A percentile compares a stretch with the other conserved stretches of the same genome.
These are phyloP conservation scores for Athene cunicularia DNA, from an alignment of 2,113 vertebrate species.

Conservation along the genomic window DNA sequence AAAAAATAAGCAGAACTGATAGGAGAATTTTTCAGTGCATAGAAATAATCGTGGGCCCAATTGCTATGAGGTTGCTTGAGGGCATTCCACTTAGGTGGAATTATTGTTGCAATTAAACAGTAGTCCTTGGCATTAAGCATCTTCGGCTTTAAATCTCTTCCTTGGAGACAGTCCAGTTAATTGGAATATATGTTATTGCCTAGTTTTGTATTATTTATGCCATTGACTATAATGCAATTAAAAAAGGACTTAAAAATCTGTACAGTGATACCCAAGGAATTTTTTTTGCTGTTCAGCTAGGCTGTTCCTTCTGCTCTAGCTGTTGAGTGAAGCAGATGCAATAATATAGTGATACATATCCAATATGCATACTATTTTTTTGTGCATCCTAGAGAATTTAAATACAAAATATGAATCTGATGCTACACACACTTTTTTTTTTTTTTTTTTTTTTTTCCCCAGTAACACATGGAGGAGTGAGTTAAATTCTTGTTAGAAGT, in stretches of 20 bases:
- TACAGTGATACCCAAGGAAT: not conserved
- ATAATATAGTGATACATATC: not conserved
- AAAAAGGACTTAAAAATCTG: not conserved
- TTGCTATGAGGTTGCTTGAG: conserved; percentile 43
- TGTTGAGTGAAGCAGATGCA: not conserved
- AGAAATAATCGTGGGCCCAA: not conserved
- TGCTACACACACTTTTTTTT: not conserved
- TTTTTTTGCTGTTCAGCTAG: not conserved
- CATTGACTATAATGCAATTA: conserved; percentile 6
- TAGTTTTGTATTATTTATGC: conserved; percentile 40
- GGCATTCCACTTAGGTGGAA: conserved; percentile 46
- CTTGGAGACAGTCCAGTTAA: conserved; percentile 46
- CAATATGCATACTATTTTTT: not conserved
- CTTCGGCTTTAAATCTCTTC: conserved; percentile 31
- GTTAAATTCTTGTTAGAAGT: not conserved
- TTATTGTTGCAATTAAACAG: conserved; percentile 59
- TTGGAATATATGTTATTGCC: conserved; percentile 53
- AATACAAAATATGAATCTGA: not conserved
- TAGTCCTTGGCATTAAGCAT: conserved; percentile 44
- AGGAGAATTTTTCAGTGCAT: not conserved
- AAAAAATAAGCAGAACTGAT: not conserved
- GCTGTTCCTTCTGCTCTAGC: not conserved
- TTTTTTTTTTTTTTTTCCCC: not conserved
- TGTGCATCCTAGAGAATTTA: not conserved
- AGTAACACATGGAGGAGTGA: not conserved